Base-by-base conservation (phyloP, 2,113 vertebrate genomes). In the Gallinago jamesoni region DNA sequence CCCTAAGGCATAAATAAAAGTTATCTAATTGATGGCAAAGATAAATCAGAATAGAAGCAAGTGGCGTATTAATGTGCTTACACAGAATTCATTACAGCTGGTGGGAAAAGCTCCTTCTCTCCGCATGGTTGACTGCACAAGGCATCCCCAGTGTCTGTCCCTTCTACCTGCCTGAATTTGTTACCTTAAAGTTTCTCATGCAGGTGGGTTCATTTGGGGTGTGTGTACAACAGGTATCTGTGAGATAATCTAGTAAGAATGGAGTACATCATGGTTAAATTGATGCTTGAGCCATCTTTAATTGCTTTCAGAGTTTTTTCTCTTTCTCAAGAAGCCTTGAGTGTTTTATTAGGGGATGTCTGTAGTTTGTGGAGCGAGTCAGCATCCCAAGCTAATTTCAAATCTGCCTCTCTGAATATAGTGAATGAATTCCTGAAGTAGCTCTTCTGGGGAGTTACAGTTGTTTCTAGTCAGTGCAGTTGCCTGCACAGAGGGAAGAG, bases 21-120 rank as follows among this genome's bases (percentile, higher is more conserved):
- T 97, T 97, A 96, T 96, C 87, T 98, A 97, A 97, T 97, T 97
- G 97, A 97, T 97, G 95, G 94, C 88, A 92, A 95, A 94, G 95
- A 97, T 97, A 97, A 98, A 97, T 97, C 93, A 95, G 87, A 93
- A 89, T 93, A 73, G 83, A 94, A 97, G 86, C 39, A 96, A 96
- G 85, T 70, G 59, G 62, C 68, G 97, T 94, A 63, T 95, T 97
- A 97, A 97, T 95, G 63, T 94, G 93, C 85, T 93, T 94, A 68
- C 70, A 88, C 57, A 31, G 43, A 87, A 97, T 96, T 96, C 59
- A 96, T 97, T 97, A 86, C 80, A 94, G 79, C 76, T 88, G 67
- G 39, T 94, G 48, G 70, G 59, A 94, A 79, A 96, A 76, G 13
- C 76, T 82, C 45, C 48, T 91, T 78, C 31, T 94, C 70, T 88